These are phyloP conservation scores for Lepeophtheirus nordmannii DNA, from an alignment of 2,888 invertebrate species.

Conservation along the genomic window DNA sequence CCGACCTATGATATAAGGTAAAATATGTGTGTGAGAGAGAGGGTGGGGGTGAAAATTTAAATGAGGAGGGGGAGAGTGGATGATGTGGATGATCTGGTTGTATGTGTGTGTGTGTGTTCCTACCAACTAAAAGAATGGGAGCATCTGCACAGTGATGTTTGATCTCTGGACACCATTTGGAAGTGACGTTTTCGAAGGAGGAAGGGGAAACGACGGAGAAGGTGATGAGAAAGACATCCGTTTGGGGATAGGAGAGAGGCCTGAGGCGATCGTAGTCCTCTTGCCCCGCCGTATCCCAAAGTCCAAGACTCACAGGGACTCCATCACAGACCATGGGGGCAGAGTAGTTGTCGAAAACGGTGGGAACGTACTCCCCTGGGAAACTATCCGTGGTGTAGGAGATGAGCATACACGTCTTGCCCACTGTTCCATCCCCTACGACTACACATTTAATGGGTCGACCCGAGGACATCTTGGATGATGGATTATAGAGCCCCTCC, in stretches of 20 bases:
- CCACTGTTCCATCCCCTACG: conserved; percentile 45
- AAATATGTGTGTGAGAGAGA: too few species aligned
- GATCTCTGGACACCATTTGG: conserved; percentile 99
- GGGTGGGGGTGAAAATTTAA: too few species aligned
- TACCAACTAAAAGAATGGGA: conserved; percentile 93
- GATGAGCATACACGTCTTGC: conserved; percentile 46
- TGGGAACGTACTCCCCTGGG: conserved; percentile 46
- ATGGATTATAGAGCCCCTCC: not conserved
- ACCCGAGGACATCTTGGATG: conserved; percentile 31
- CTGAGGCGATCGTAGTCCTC: conserved; percentile 92
- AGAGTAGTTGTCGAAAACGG: conserved; percentile 89
- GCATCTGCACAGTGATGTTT: conserved; percentile 99
- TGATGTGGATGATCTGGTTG: too few species aligned
- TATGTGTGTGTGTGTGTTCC: conserved; percentile 33
- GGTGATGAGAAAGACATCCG: conserved; percentile 97
- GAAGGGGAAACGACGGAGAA: conserved; percentile 98
- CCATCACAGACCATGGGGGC: conserved; percentile 97
- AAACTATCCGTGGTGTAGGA: conserved; percentile 46
- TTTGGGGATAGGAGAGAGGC: conserved; percentile 94
- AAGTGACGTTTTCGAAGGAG: conserved; percentile 97
- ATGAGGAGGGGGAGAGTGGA: too few species aligned
- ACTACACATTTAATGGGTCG: conserved; percentile 45
- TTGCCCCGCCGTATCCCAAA: conserved; percentile 98
- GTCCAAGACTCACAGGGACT: conserved; percentile 82
- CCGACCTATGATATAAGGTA: too few species aligned